These are phyloP conservation scores for Eonycteris spelaea DNA, from an alignment of 2,113 vertebrate genomes.

Conservation along the genomic window DNA sequence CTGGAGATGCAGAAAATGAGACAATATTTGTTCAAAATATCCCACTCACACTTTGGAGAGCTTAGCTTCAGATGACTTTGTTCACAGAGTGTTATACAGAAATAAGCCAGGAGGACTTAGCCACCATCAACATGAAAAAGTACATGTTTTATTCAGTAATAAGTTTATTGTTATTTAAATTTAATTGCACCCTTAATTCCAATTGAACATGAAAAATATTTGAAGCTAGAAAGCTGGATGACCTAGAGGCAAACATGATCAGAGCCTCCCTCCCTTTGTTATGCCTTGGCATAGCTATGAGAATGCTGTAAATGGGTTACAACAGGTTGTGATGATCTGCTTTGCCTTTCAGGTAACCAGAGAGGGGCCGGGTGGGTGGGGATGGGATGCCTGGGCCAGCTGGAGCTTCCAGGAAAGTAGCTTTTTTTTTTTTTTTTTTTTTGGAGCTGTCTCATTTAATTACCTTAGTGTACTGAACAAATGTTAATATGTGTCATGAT, in stretches of 20 bases:
- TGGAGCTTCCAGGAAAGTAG: neutral
- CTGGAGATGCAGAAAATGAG: neutral
- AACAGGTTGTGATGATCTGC: neutral
- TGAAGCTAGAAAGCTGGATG: neutral
- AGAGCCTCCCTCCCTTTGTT: neutral
- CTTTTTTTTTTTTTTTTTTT: neutral
- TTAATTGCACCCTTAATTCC: neutral
- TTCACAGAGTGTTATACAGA: neutral
- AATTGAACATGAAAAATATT: neutral
- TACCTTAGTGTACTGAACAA: neutral
- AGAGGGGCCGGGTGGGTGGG: neutral
- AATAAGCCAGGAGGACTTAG: neutral
- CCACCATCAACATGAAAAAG: neutral
- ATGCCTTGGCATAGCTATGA: no score
- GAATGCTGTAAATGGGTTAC: neutral
- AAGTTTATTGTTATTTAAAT: neutral
- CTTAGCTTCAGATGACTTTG: neutral
- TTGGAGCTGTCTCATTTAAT: neutral
- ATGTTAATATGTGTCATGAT: neutral
- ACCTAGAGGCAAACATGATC: neutral
- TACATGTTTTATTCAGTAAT: neutral
- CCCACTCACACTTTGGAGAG: neutral
- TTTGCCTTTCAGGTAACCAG: neutral
- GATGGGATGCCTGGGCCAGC: neutral
- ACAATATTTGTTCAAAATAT: conserved; percentile 4